Conservation (phyloP, 2,888 invertebrate species). For the Drosophila pegasa region DNA sequence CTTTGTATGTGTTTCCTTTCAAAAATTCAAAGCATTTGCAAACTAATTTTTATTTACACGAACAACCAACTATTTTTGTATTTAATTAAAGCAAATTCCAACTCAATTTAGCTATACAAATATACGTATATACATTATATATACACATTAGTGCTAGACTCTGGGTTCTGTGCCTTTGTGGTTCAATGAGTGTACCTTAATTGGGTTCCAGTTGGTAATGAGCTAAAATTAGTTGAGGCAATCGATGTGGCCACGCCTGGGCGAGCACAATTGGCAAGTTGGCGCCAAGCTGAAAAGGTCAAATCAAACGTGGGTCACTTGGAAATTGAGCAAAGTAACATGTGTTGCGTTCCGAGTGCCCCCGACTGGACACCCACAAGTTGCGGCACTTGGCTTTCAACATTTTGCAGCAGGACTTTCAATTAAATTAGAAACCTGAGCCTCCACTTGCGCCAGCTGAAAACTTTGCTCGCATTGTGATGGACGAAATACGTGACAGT, state of each 20-base stretch:
- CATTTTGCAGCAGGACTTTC: slow-evolving; percentile 34
- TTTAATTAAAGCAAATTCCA: slow-evolving; percentile 4
- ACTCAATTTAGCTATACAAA: slow-evolving; percentile 22
- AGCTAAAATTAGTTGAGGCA: slow-evolving; percentile 57
- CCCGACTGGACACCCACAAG: slow-evolving; percentile 7
- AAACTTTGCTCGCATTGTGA: slow-evolving; percentile 53
- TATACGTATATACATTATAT: background rate
- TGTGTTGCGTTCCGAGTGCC: slow-evolving; percentile 15
- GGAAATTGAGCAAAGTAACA: slow-evolving; percentile 23
- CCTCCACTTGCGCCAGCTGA: slow-evolving; percentile 27
- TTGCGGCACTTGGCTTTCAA: slow-evolving; percentile 10
- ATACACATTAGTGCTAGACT: background rate
- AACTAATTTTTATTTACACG: slow-evolving; percentile 3
- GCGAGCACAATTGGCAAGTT: slow-evolving; percentile 23
- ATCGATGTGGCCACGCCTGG: slow-evolving; percentile 35
- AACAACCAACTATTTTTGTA: slow-evolving; percentile 3
- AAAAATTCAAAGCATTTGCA: slow-evolving; percentile 12
- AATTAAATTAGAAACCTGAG: slow-evolving; percentile 75
- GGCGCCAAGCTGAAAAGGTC: slow-evolving; percentile 51
- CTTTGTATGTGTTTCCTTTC: slow-evolving; percentile 14
- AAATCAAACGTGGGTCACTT: slow-evolving; percentile 30
- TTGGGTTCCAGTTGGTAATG: slow-evolving; percentile 50
- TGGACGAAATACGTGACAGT: slow-evolving; percentile 64
- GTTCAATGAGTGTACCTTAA: slow-evolving; percentile 56
- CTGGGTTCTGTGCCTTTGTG: slow-evolving; percentile 31